Evolutionary conservation across 1,140 invertebrate species (phyloP).

Genomic region (Metopolophium dirhodum): DNA sequence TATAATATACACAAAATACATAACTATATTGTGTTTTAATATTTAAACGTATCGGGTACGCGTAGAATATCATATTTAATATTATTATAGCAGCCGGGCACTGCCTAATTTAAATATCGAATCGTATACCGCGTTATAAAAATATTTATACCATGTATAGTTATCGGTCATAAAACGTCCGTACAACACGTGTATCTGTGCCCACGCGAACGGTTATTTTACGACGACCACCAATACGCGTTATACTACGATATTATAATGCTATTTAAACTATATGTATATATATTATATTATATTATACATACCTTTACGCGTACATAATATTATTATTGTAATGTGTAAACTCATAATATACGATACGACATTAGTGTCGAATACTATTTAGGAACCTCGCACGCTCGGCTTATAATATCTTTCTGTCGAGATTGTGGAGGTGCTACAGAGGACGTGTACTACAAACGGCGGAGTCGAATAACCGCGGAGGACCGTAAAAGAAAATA

Average conservation of each 20-base stretch:
- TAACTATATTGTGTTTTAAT: background rate
- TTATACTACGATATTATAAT: background rate
- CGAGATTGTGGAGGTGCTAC: background rate
- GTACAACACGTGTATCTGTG: background rate
- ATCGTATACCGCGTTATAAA: background rate
- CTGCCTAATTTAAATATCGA: background rate
- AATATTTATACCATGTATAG: constrained; percentile 17
- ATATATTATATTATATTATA: background rate
- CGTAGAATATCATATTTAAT: background rate
- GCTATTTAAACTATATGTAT: background rate
- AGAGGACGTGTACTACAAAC: background rate
- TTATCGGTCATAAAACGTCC: background rate
- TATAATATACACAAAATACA: no score
- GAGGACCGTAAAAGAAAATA: background rate
- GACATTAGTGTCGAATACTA: constrained; percentile 1
- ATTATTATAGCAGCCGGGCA: background rate
- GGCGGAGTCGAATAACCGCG: background rate
- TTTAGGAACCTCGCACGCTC: background rate
- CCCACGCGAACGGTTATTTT: background rate
- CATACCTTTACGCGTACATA: background rate
- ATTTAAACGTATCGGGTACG: background rate
- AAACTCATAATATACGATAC: background rate
- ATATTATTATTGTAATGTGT: background rate
- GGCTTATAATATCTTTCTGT: background rate
- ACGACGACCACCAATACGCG: background rate